Base-by-base conservation (phyloP, 1,140 invertebrate genomes). In the Drosophila yakuba region DNA sequence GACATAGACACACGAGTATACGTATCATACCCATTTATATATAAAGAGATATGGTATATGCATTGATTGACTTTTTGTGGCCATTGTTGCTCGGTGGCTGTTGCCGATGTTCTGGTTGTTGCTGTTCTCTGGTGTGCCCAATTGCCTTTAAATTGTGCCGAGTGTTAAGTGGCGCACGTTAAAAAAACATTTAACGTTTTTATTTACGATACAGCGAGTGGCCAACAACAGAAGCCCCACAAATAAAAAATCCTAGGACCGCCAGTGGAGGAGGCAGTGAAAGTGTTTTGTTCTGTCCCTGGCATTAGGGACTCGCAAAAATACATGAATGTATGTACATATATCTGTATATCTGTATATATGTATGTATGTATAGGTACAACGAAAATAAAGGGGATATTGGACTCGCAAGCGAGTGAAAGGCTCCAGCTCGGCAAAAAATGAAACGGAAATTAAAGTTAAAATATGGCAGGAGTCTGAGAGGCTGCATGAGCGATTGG, bases 121-220 rank as follows among this genome's bases (percentile, higher is more conserved):
- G 47, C 28, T 71, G 62, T 60, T 81, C 60, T 78, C 68, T 85
- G 60, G 64, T 86, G 82, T 81, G 66, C 83, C 80, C 84, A 88
- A 88, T 88, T 88, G 83, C 83, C 83, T 88, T 88, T 89, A 88
- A 88, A 88, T 88, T 88, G 84, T 83, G 59, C 75, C 79, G 76
- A 88, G 84, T 88, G 83, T 88, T 88, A 88, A 88, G 83, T 88
- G 83, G 75, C 84, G 75, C 76, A 88, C 83, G 83, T 88, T 88
- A 88, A 88, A 88, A 86, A 89, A 89, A 83, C 83, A 88, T 88
- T 88, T 89, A 89, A 89, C 79, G 84, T 89, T 88, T 88, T 88
- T 88, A 88, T 88, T 89, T 88, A 88, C 83, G 82, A 78, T 68
- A 48, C 56, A 63, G 66, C 71, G 74, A 82, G 68, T 68, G 35